Conservation (phyloP, 2,888 invertebrate genomes). For the Torymus texanus region DNA sequence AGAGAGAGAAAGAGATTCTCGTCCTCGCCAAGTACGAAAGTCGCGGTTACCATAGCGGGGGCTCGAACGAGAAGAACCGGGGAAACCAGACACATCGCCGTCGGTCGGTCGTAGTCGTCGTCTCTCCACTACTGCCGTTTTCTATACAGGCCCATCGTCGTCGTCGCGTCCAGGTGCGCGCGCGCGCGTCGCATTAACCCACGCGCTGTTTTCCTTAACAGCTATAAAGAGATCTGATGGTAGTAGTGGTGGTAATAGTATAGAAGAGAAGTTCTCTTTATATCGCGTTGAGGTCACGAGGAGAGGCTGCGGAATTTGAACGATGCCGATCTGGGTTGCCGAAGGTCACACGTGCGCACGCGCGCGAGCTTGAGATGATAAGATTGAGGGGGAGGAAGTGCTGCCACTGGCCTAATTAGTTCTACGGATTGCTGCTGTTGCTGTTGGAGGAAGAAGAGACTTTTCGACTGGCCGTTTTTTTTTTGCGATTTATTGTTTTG, state of each 20-base stretch:
- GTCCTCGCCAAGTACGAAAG: constrained; percentile 70
- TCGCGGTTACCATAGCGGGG: constrained; percentile 68
- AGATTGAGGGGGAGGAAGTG: too few species aligned
- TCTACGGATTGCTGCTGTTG: too few species aligned
- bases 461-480: too few species aligned
- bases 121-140: too few species aligned
- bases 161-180: constrained; percentile 46
- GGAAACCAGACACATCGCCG: constrained; percentile 70
- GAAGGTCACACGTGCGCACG: constrained; percentile 44
- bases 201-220: constrained; percentile 49
- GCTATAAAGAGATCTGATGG: background rate
- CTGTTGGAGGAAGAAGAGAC: too few species aligned
- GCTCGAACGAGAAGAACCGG: constrained; percentile 67
- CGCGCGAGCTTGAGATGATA: too few species aligned
- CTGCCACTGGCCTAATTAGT: too few species aligned
- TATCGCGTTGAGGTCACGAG: constrained; percentile 20
- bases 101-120: too few species aligned
- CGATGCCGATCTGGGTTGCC: constrained; percentile 26
- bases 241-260: background rate
- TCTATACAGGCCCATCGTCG: too few species aligned
- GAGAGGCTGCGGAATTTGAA: constrained; percentile 12
- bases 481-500: too few species aligned
- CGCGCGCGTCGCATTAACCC: constrained; percentile 51
- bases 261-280: constrained; percentile 23
- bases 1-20: constrained; percentile 51